phyloP scores from a whole-genome alignment of 1,140 invertebrate genomes.

The Cydia splendana region DNA sequence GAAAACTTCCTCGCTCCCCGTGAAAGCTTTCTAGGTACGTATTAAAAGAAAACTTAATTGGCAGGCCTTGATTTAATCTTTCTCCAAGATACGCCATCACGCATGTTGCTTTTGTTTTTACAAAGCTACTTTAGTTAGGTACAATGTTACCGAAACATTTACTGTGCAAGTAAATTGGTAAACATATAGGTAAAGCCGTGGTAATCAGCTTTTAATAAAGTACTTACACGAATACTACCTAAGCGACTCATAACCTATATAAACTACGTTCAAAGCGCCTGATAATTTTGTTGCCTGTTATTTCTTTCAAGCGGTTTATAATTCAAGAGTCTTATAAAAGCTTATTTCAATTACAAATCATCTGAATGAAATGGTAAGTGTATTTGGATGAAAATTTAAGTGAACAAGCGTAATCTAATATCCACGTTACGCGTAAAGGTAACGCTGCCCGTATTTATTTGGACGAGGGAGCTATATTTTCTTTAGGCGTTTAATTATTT shows the following conservation, averaged over 20 bases:
- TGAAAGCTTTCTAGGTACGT: constrained; percentile 49
- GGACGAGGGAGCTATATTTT: constrained; percentile 14
- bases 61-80: not conserved
- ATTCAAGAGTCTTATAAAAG: constrained; percentile 16
- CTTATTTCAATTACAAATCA: constrained; percentile 3
- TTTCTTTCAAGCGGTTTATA: not conserved
- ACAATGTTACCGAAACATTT: not conserved
- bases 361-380: not conserved
- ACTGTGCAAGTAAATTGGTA: not conserved
- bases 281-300: not conserved
- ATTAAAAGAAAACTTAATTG: constrained; percentile 29
- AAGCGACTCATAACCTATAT: not conserved
- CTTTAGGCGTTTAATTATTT: constrained; percentile 17
- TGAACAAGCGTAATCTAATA: not conserved
- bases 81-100: not conserved
- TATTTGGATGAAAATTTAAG: not conserved
- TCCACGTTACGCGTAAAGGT: not conserved
- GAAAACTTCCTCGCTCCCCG: constrained; percentile 35
- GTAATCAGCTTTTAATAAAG: not conserved
- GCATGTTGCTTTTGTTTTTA: not conserved
- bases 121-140: not conserved
- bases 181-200: not conserved
- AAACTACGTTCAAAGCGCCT: not conserved
- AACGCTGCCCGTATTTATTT: constrained; percentile 1
- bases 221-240: not conserved